phyloP scores from a whole-genome alignment of 2,113 vertebrate species.

The Piprites chloris region DNA sequence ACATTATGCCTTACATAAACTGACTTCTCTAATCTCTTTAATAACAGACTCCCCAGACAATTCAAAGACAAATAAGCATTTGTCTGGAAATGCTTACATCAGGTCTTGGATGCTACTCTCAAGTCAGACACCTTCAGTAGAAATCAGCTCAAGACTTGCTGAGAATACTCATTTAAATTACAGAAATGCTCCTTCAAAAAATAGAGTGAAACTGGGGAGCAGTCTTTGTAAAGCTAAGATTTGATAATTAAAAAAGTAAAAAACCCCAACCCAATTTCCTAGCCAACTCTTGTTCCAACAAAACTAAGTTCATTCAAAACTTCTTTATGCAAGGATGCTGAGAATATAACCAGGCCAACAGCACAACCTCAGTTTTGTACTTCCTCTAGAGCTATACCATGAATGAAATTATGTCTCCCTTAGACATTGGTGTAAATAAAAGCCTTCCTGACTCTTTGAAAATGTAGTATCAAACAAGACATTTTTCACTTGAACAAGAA shows the following conservation, averaged over 20 bases:
- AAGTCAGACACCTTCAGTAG: background rate
- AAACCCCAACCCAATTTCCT: background rate
- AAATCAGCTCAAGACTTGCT: background rate
- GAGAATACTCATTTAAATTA: background rate
- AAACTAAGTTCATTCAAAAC: background rate
- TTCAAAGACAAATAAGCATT: background rate
- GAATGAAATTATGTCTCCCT: background rate
- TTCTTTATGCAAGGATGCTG: background rate
- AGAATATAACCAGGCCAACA: background rate
- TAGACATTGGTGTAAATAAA: background rate
- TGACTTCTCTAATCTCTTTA: background rate
- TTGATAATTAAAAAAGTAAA: background rate
- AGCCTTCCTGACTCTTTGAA: background rate
- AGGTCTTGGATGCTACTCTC: background rate
- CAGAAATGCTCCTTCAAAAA: background rate
- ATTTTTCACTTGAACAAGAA: background rate
- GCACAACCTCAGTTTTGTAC: background rate
- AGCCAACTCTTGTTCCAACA: background rate
- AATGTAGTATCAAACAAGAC: background rate
- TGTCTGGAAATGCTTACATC: background rate
- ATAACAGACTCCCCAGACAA: background rate
- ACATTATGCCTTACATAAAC: background rate
- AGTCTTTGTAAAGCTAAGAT: background rate
- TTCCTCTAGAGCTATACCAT: background rate
- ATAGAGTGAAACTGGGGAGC: background rate